These are phyloP conservation scores for Pantherophis alleghaniensis DNA, from an alignment of 2,797 vertebrate genomes.

Conservation along the genomic window DNA sequence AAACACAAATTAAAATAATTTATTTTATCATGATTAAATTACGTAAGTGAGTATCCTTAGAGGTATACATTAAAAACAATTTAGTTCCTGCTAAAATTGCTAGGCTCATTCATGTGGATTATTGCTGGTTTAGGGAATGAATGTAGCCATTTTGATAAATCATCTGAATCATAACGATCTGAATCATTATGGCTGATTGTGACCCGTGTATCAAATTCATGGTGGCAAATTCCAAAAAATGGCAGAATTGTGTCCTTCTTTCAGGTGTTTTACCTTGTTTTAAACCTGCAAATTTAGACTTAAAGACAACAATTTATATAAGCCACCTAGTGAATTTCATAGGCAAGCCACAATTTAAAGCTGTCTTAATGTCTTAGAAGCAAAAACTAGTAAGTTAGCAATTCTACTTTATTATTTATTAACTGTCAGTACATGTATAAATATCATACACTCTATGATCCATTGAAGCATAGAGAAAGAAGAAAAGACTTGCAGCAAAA, in stretches of 20 bases:
- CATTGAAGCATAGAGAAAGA: constrained; percentile 24
- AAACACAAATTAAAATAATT: background rate
- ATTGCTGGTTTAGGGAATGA: background rate
- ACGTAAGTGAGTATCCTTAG: background rate
- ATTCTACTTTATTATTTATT: background rate
- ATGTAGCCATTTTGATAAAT: background rate
- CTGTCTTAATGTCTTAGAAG: background rate
- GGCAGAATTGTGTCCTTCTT: background rate
- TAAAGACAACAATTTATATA: background rate
- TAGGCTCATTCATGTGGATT: background rate
- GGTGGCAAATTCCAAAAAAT: background rate
- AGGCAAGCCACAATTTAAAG: background rate
- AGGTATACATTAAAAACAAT: background rate
- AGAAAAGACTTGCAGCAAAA: background rate
- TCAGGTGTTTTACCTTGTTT: background rate
- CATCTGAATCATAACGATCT: background rate
- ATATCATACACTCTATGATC: rapidly evolving
- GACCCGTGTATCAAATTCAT: background rate
- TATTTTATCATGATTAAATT: background rate
- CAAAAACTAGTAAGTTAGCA: background rate
- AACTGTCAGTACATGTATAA: background rate
- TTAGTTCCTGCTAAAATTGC: background rate
- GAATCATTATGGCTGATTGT: background rate
- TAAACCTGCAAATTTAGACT: background rate
- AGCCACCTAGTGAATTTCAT: background rate